phyloP scores from a whole-genome alignment of 2,888 invertebrate species.

The Drosophila kambysellisi region DNA sequence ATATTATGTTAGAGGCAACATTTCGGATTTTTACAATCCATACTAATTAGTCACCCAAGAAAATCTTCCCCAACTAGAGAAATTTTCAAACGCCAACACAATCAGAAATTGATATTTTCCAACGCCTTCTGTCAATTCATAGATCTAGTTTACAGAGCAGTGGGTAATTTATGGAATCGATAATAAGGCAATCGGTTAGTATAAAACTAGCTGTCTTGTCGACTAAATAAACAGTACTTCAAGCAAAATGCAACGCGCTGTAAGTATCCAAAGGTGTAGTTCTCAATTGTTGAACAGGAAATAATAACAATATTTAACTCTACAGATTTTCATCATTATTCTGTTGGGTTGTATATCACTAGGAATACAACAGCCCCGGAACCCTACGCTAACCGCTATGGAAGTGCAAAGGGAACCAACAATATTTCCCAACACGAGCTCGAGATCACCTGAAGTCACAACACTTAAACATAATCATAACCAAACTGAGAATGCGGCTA shows the following conservation, averaged over 20 bases:
- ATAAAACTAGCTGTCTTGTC: background rate
- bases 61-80: background rate
- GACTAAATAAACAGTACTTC: background rate
- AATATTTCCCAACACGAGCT: background rate
- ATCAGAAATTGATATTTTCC: background rate
- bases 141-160: background rate
- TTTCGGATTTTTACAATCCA: background rate
- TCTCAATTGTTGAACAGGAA: background rate
- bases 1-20: background rate
- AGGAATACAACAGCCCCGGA: slow-evolving; percentile 5
- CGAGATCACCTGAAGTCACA: background rate
- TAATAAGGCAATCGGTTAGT: background rate
- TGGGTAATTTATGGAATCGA: background rate
- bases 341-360: slow-evolving; percentile 11
- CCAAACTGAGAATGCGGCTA: background rate
- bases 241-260: slow-evolving; percentile 54
- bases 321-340: slow-evolving; percentile 23
- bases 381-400: background rate
- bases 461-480: background rate
- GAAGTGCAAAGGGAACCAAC: background rate
- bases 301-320: background rate
- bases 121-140: background rate
- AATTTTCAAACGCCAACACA: background rate
- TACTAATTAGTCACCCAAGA: background rate
- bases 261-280: slow-evolving; percentile 41